phyloP scores from a whole-genome alignment of 2,888 invertebrate genomes.

The Caenorhabditis sulstoni region DNA sequence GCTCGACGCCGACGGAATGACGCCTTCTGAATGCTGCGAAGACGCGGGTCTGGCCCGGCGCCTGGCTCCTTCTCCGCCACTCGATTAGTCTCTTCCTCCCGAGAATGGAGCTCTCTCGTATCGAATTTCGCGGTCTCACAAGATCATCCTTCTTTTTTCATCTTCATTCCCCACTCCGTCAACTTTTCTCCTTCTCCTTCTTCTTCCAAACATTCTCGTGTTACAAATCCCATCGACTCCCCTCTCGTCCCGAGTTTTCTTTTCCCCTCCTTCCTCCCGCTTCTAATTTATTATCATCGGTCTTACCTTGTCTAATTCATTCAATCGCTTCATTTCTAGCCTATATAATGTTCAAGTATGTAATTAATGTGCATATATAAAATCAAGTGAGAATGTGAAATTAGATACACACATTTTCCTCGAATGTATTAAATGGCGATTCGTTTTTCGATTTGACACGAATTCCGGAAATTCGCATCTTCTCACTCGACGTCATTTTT shows the following conservation, averaged over 20 bases:
- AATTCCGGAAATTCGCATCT: constrained; percentile 57
- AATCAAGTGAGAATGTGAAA: constrained; percentile 5
- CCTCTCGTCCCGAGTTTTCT: too few species aligned
- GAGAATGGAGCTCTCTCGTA: constrained; percentile 2
- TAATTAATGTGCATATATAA: too few species aligned
- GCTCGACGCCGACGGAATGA: constrained; percentile 66
- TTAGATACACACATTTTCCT: constrained; percentile 37
- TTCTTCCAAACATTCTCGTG: constrained; percentile 28
- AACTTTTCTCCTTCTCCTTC: constrained; percentile 15
- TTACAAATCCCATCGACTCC: constrained; percentile 33
- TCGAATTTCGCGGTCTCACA: constrained; percentile 37
- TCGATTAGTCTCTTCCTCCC: constrained; percentile 11
- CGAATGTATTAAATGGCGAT: too few species aligned
- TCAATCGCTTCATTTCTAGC: constrained; percentile 7
- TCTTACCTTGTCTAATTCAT: too few species aligned
- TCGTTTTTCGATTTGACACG: constrained; percentile 2
- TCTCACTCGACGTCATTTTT: constrained; percentile 24
- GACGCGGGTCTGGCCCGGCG: constrained; percentile 34
- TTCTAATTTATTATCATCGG: too few species aligned
- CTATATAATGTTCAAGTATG: too few species aligned
- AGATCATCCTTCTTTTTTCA: constrained; percentile 23
- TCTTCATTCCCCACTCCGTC: constrained; percentile 10
- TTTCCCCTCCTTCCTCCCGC: too few species aligned
- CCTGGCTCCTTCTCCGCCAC: constrained; percentile 4
- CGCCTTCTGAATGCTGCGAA: constrained; percentile 66